Conservation (phyloP, 2,888 invertebrate genomes). For the Ectemnius lituratus region DNA sequence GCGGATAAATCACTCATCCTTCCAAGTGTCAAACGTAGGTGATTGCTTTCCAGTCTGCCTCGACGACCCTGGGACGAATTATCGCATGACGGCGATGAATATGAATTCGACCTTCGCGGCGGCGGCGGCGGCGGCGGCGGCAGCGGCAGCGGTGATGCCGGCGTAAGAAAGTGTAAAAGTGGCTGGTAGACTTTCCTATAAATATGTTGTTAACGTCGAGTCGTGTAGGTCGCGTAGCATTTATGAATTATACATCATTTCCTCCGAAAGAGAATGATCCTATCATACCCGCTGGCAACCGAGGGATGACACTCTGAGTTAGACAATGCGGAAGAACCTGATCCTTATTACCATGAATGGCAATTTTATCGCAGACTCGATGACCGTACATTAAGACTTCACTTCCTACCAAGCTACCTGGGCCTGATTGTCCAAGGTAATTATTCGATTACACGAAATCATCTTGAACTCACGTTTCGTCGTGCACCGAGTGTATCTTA, state of each 20-base stretch:
- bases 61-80: conserved; percentile 39
- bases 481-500: too few species aligned
- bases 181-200: conserved; percentile 37
- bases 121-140: too few species aligned
- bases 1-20: conserved; percentile 2
- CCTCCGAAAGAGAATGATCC: conserved; percentile 13
- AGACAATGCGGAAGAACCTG: too few species aligned
- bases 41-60: conserved; percentile 24
- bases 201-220: conserved; percentile 35
- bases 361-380: too few species aligned
- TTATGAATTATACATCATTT: conserved; percentile 50
- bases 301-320: too few species aligned
- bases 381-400: too few species aligned
- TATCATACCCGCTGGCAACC: neutral
- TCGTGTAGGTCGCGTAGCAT: conserved; percentile 33
- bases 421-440: too few species aligned
- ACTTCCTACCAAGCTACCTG: too few species aligned
- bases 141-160: too few species aligned
- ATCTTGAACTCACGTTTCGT: too few species aligned
- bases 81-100: conserved; percentile 38
- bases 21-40: neutral
- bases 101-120: conserved; percentile 38
- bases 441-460: too few species aligned
- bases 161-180: conserved; percentile 44
- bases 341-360: too few species aligned